Conservation (phyloP, 2,797 vertebrate genomes). For the Eulemur mongoz region DNA sequence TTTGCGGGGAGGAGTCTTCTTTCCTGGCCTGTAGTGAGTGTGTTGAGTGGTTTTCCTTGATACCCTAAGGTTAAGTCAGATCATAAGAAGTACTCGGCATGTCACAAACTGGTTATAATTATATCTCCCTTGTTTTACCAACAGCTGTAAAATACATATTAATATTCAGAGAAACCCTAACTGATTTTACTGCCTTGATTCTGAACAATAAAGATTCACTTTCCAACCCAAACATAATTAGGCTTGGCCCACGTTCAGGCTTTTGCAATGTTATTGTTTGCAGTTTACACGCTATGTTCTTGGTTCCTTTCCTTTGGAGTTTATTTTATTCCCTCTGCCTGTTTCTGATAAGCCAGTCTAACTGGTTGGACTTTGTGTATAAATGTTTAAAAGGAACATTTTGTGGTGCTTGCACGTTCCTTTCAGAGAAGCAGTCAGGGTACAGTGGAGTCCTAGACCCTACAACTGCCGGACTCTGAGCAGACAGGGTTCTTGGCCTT, state of each 20-base stretch:
- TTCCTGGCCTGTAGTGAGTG: neutral
- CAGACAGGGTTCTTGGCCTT: neutral
- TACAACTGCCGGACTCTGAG: neutral
- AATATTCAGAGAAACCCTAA: conserved; percentile 71
- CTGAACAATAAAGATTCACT: conserved; percentile 77
- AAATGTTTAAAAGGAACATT: conserved; percentile 74
- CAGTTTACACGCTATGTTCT: conserved; percentile 82
- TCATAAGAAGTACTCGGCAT: conserved; percentile 40
- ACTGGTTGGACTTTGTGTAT: conserved; percentile 87
- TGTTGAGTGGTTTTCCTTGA: neutral
- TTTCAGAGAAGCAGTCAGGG: conserved; percentile 84
- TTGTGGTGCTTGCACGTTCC: conserved; percentile 54
- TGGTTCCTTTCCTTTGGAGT: conserved; percentile 87
- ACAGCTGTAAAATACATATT: conserved; percentile 82
- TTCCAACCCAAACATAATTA: conserved; percentile 84
- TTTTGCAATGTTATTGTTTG: conserved; percentile 83
- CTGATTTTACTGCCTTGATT: conserved; percentile 79
- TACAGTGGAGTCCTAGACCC: conserved; percentile 56
- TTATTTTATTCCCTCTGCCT: conserved; percentile 86
- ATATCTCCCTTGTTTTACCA: conserved; percentile 41
- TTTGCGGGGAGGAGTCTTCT: neutral
- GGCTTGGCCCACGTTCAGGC: conserved; percentile 86
- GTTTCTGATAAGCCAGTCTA: conserved; percentile 86
- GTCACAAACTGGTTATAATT: conserved; percentile 66
- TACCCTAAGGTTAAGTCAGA: neutral